Conservation (phyloP, 2,888 invertebrate genomes). For the Odontomyia ornata region DNA sequence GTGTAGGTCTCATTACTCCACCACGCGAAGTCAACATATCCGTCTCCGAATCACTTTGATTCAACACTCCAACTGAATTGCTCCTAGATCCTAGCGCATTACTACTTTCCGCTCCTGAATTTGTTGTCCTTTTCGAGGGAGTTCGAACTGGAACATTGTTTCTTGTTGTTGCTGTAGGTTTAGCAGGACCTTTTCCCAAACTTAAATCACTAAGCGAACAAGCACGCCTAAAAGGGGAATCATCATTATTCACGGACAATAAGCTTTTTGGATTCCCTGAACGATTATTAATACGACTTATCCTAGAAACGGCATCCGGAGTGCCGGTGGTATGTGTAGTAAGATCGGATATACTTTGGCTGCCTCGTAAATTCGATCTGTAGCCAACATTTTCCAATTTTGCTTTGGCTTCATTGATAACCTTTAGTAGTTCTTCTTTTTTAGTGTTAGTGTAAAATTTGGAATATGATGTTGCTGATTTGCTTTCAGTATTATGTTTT, state of each 20-base stretch:
- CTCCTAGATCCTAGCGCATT: conserved; percentile 70
- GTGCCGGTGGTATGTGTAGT: conserved; percentile 68
- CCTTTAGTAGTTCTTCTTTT: conserved; percentile 79
- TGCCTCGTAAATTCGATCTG: conserved; percentile 80
- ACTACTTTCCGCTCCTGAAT: too few relatives aligned
- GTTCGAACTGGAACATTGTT: conserved; percentile 44
- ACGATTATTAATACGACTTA: conserved; percentile 65
- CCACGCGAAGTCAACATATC: too few relatives aligned
- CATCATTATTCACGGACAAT: conserved; percentile 63
- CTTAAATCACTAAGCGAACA: conserved; percentile 65
- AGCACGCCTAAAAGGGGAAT: conserved; percentile 64
- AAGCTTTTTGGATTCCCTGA: conserved; percentile 63
- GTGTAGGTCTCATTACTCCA: too few relatives aligned
- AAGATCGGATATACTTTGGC: conserved; percentile 87
- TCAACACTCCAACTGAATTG: conserved; percentile 81
- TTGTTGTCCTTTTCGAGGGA: too few relatives aligned
- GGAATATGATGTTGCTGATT: conserved; percentile 59
- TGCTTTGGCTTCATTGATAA: conserved; percentile 84
- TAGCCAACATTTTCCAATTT: conserved; percentile 88
- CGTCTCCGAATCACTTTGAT: too few relatives aligned
- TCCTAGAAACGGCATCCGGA: conserved; percentile 59
- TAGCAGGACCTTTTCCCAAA: conserved; percentile 52
- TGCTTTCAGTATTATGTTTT: conserved; percentile 66
- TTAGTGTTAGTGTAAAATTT: conserved; percentile 64
- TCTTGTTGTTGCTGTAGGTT: conserved; percentile 46